Percentiles rank a stretch among this genome's conserved stretches.
Conservation (phyloP, 2,113 vertebrate genomes). For the Tichodroma muraria region DNA sequence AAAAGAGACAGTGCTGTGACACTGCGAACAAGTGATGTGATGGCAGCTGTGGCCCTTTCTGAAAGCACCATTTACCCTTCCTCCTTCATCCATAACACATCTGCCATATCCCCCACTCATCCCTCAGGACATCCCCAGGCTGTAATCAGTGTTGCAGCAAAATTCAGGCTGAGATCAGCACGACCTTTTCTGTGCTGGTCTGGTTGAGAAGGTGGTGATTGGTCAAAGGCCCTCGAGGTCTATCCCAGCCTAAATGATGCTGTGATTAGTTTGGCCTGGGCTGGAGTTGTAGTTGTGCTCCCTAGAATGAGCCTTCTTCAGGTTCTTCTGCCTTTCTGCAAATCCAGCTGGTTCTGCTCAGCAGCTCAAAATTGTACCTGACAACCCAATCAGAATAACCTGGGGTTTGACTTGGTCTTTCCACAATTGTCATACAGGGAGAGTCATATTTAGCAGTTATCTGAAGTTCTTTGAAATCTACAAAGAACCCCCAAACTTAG, state of each 20-base stretch:
- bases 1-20: not conserved
- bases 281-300: not conserved
- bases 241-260: not conserved
- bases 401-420: not conserved
- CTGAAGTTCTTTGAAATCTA: not conserved
- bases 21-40: rapidly evolving
- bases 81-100: not conserved
- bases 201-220: not conserved
- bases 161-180: not conserved
- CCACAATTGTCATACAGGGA: rapidly evolving
- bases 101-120: not conserved
- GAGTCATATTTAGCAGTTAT: not conserved
- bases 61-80: not conserved
- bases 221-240: not conserved
- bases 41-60: not conserved
- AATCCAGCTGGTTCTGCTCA: not conserved
- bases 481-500: not conserved
- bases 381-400: not conserved
- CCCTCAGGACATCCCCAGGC: not conserved
- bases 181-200: rapidly evolving
- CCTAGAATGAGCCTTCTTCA: not conserved
- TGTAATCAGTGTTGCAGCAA: not conserved
- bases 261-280: not conserved
- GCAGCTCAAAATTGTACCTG: not conserved
- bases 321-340: not conserved